phyloP scores from a whole-genome alignment of 2,797 vertebrate species.

The Enteromius trimaculatus region DNA sequence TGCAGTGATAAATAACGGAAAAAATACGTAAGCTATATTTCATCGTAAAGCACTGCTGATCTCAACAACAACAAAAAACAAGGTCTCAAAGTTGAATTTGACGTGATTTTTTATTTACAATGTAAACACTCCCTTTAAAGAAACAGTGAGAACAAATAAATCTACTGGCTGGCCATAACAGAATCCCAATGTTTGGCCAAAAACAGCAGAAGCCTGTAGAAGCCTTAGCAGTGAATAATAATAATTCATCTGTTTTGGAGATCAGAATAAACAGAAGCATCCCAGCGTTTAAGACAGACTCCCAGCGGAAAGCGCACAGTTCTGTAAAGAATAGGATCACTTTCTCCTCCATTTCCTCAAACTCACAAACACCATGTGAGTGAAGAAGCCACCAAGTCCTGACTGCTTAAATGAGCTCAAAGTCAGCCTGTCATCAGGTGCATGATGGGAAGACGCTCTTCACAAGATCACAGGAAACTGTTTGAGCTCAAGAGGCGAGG shows the following conservation, averaged over 20 bases:
- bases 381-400: not conserved
- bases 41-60: not conserved
- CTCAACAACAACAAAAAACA: not conserved
- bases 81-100: not conserved
- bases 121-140: not conserved
- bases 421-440: not conserved
- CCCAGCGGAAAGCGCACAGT: not conserved
- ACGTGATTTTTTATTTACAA: conserved; percentile 1
- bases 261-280: not conserved
- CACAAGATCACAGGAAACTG: not conserved
- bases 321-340: not conserved
- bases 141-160: not conserved
- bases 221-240: not conserved
- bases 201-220: not conserved
- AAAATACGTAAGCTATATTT: not conserved
- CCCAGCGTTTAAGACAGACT: not conserved
- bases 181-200: not conserved
- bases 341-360: not conserved
- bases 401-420: not conserved
- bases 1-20: not conserved
- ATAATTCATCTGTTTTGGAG: not conserved
- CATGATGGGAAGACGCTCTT: conserved; percentile 2
- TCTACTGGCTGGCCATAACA: not conserved
- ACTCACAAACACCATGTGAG: not conserved
- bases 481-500: conserved; percentile 80